Evolutionary conservation across 1,140 invertebrate species (phyloP).

Genomic region (Aphelinus atriplicis): DNA sequence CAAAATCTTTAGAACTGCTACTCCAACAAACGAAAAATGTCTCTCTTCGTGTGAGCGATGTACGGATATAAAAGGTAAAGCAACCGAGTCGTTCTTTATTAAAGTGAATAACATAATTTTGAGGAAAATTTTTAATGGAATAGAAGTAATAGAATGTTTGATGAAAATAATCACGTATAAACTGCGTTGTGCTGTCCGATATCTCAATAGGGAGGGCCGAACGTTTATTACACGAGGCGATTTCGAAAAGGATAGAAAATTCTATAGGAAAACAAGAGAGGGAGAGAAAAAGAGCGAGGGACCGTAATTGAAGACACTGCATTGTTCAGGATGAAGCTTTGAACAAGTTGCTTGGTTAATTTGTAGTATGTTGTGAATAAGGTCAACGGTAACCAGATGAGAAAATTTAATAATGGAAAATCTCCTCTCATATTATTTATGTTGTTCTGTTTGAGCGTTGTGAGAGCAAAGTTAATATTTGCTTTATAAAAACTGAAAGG

Average conservation of each 20-base stretch:
- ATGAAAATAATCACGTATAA: constrained; percentile 12
- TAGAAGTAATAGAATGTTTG: constrained; percentile 33
- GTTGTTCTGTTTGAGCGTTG: no score
- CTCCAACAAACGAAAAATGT: constrained; percentile 54
- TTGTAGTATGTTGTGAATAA: constrained; percentile 35
- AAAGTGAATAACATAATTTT: constrained; percentile 43
- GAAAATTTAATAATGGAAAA: no score
- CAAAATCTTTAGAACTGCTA: constrained; percentile 49
- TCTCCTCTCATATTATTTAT: no score
- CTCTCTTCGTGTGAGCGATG: constrained; percentile 52
- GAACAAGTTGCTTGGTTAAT: background rate
- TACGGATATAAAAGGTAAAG: constrained; percentile 47
- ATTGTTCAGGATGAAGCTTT: background rate
- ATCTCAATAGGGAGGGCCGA: constrained; percentile 63
- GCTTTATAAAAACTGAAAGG: no score
- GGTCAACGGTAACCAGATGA: no score
- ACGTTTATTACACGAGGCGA: constrained; percentile 53
- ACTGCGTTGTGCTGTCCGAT: constrained; percentile 46
- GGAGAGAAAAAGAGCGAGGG: constrained; percentile 28
- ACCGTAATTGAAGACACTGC: constrained; percentile 32
- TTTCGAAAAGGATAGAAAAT: constrained; percentile 42
- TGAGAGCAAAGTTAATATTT: no score
- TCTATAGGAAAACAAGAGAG: constrained; percentile 36
- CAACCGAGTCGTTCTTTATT: constrained; percentile 59
- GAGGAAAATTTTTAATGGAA: constrained; percentile 46